A percentile compares a stretch with the other conserved stretches of the same genome.
phyloP scores from a whole-genome alignment of 2,797 vertebrate species.

The Malacoraja senta region DNA sequence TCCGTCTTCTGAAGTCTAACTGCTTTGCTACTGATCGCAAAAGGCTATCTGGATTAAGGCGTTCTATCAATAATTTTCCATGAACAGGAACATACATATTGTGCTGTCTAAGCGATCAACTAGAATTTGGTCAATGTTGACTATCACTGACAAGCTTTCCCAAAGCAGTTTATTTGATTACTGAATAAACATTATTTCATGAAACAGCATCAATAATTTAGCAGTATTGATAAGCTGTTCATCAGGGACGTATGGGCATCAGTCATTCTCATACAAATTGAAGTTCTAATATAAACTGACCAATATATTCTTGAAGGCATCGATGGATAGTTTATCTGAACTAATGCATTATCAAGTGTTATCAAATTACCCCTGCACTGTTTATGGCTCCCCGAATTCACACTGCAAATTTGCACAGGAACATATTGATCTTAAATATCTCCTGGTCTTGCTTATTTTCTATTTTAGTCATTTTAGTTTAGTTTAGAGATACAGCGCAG shows the following conservation, averaged over 20 bases:
- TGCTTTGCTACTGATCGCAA: not conserved
- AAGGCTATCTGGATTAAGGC: not conserved
- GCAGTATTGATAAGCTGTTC: not conserved
- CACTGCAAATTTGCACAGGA: not conserved
- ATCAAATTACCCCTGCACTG: not conserved
- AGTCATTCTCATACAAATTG: not conserved
- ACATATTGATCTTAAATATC: not conserved
- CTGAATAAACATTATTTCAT: slow-evolving; percentile 7
- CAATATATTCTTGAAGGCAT: not conserved
- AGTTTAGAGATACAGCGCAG: no score
- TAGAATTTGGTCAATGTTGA: slow-evolving; percentile 23
- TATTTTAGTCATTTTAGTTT: no score
- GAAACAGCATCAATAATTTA: not conserved
- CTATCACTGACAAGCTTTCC: not conserved
- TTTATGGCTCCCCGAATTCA: not conserved
- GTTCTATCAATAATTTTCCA: not conserved
- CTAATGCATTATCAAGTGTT: not conserved
- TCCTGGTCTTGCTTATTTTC: not conserved
- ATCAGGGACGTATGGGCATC: not conserved
- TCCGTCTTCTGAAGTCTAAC: not conserved
- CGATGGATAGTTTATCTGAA: not conserved
- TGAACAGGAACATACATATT: not conserved
- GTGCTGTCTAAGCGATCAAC: not conserved
- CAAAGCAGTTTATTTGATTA: not conserved
- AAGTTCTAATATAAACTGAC: not conserved